phyloP scores from a whole-genome alignment of 2,113 vertebrate species.

The Sclerurus mexicanus region DNA sequence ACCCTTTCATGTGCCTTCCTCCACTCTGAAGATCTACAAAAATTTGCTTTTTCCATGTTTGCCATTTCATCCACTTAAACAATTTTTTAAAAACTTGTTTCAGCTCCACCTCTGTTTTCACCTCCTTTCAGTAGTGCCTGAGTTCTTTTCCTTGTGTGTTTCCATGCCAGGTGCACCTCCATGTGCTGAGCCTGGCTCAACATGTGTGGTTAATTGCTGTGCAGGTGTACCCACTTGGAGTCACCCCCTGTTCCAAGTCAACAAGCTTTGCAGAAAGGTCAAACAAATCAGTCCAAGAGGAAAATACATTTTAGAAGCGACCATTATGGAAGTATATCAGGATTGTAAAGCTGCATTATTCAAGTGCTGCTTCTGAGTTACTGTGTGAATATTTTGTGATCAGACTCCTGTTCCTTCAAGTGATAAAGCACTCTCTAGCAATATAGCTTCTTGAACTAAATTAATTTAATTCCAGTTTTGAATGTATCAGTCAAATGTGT shows the following conservation, averaged over 20 bases:
- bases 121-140: neutral
- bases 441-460: neutral
- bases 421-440: neutral
- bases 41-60: neutral
- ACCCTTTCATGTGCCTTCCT: neutral
- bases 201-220: neutral
- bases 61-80: neutral
- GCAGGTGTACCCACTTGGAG: neutral
- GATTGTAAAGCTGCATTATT: neutral
- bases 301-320: neutral
- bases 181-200: neutral
- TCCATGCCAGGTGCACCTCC: neutral
- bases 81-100: neutral
- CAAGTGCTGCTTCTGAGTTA: neutral
- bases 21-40: neutral
- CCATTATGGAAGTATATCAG: neutral
- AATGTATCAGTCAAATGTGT: neutral
- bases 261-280: neutral
- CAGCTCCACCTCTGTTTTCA: neutral
- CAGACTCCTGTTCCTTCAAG: neutral
- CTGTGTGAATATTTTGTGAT: neutral
- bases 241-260: neutral
- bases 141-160: neutral
- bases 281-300: neutral
- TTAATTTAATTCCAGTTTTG: neutral